Percentiles rank a stretch among this genome's conserved stretches.
These are phyloP conservation scores for Bombus pascuorum DNA, from an alignment of 1,140 invertebrate genomes.

Conservation along the genomic window DNA sequence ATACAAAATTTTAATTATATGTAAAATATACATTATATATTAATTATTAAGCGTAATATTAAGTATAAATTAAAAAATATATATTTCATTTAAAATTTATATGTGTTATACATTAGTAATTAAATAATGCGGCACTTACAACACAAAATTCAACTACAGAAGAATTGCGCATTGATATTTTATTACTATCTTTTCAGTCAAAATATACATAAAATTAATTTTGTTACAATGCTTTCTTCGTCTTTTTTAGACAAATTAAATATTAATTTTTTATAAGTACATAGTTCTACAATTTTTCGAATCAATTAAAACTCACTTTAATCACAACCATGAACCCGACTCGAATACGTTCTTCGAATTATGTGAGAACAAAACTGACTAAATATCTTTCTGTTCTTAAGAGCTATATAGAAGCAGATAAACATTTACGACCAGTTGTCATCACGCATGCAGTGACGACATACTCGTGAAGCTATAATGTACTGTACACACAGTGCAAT, in stretches of 20 bases:
- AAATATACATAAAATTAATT: neutral
- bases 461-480: neutral
- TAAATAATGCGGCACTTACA: neutral
- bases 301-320: neutral
- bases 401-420: slow-evolving; percentile 12
- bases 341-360: neutral
- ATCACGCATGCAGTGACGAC: neutral
- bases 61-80: too few relatives aligned
- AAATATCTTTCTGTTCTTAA: neutral
- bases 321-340: neutral
- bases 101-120: neutral
- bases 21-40: too few relatives aligned
- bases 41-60: too few relatives aligned
- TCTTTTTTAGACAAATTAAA: neutral
- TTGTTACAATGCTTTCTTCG: neutral
- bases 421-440: slow-evolving; percentile 28
- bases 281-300: neutral
- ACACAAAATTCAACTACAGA: neutral
- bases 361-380: neutral
- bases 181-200: neutral
- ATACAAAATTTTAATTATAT: too few relatives aligned
- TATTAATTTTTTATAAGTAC: neutral
- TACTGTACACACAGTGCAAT: neutral
- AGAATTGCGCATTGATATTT: neutral
- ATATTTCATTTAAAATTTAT: too few relatives aligned